Base-by-base conservation (phyloP, 92 coral and sea anemone genomes). In the Porites evermanni region DNA sequence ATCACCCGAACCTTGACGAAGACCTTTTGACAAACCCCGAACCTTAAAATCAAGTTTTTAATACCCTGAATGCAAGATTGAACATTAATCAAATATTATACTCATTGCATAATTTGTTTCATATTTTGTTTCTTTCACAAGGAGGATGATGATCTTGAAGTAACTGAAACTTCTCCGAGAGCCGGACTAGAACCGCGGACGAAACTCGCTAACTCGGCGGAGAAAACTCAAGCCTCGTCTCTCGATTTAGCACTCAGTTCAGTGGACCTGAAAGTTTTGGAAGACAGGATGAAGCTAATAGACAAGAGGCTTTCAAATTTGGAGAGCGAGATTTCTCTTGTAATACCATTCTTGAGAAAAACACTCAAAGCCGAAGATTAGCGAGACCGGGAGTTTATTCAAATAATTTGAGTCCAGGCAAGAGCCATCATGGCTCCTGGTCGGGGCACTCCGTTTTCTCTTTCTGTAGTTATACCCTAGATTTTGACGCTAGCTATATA, bases 251-350 rank as follows among this genome's bases (percentile, higher is more conserved):
- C 24, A 38, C 18, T 69, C 6, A 24, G 38, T 8, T 26, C 20
- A 2, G 6, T 13, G 13, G 71, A 59, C 50, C 7, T 91, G 70
- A 88, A 85, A 72, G 84, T 79, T 24, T 67, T 94, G 17, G 89
- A 90, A 19, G 87, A 70, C 65, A 90, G 87, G 58, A 20, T 94
- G 51, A 86, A 76, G 72, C 82, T 82, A 51, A 88, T 94, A 64
- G 98, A 94, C 59, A 80, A 77, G 66, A 80, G 91, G 75, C 88
- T 94, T 8, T 76, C 68, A 53, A 80, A 80, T 77, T 90, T 94
- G 95, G 98, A 94, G 70, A 72, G 73, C 20, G 61, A 83, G 18
- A 19, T 83, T 52, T 83, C 87, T 6, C 29, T 72, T 14, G 24
- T 83, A 60, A 64, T 83, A 20, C 72, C 87, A 8, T 71, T 83